phyloP scores from a whole-genome alignment of 2,888 invertebrate species.

The Diarsia dahlii region DNA sequence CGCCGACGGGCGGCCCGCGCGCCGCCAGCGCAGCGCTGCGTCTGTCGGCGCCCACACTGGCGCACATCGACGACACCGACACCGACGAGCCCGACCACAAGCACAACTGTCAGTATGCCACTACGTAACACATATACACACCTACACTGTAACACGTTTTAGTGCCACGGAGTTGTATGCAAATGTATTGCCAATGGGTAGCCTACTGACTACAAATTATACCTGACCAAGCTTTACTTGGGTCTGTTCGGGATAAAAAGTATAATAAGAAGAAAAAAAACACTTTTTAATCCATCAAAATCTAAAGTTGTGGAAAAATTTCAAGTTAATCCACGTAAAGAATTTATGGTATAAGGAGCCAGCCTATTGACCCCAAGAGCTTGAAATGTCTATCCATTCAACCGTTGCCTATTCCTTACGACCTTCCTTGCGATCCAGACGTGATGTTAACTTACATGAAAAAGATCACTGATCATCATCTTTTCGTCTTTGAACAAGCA shows the following conservation, averaged over 20 bases:
- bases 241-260: not conserved
- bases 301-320: not conserved
- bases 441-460: not conserved
- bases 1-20: conserved; percentile 21
- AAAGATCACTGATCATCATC: not conserved
- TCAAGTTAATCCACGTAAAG: not conserved
- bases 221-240: not conserved
- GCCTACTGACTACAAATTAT: not conserved
- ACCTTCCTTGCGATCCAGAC: not conserved
- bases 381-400: not conserved
- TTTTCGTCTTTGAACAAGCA: not conserved
- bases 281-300: not conserved
- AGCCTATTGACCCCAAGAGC: not conserved
- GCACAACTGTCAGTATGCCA: conserved; percentile 79
- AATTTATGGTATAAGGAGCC: not conserved
- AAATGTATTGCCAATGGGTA: conserved; percentile 20
- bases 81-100: conserved; percentile 87
- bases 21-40: conserved; percentile 67
- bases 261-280: too few relatives aligned
- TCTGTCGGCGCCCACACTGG: conserved; percentile 83
- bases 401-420: not conserved
- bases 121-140: not conserved
- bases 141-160: conserved; percentile 16
- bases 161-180: conserved; percentile 3
- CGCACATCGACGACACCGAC: conserved; percentile 92